Conservation (phyloP, 64 coral and sea anemone genomes). For the Platygyra sinensis region DNA sequence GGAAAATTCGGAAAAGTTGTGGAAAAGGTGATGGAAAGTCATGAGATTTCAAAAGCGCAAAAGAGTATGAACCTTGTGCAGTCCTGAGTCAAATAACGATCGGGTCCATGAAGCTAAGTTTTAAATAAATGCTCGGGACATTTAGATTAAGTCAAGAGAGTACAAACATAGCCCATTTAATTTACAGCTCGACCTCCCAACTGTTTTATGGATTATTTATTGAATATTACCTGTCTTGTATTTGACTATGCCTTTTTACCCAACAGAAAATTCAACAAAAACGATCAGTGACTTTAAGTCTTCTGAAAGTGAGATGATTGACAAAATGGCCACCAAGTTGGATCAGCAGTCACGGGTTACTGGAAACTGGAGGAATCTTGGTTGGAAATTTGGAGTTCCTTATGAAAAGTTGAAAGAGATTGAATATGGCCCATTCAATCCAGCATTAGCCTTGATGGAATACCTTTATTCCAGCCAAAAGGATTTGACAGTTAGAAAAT, state of each 20-base stretch:
- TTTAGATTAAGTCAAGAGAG: no score
- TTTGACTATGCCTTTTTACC: not conserved
- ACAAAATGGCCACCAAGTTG: not conserved
- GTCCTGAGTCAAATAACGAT: no score
- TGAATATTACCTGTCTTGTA: no score
- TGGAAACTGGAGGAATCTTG: not conserved
- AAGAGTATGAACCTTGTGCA: no score
- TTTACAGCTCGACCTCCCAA: no score
- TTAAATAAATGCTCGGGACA: no score
- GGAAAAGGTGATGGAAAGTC: no score
- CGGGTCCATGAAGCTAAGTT: no score
- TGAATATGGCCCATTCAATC: conserved; percentile 2
- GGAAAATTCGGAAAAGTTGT: no score
- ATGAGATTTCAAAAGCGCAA: no score
- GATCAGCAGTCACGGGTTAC: conserved; percentile 1
- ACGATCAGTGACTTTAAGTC: not conserved
- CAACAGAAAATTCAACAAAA: not conserved
- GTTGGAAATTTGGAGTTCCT: not conserved
- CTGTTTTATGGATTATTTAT: no score
- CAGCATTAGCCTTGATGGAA: not conserved
- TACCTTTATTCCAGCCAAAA: not conserved
- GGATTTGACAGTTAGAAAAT: not conserved
- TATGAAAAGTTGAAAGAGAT: not conserved
- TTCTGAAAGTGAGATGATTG: not conserved
- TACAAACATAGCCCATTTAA: no score